Percentiles rank a stretch among this genome's conserved stretches.
These are phyloP conservation scores for Symphodus melops DNA, from an alignment of 2,113 vertebrate genomes.

Conservation along the genomic window DNA sequence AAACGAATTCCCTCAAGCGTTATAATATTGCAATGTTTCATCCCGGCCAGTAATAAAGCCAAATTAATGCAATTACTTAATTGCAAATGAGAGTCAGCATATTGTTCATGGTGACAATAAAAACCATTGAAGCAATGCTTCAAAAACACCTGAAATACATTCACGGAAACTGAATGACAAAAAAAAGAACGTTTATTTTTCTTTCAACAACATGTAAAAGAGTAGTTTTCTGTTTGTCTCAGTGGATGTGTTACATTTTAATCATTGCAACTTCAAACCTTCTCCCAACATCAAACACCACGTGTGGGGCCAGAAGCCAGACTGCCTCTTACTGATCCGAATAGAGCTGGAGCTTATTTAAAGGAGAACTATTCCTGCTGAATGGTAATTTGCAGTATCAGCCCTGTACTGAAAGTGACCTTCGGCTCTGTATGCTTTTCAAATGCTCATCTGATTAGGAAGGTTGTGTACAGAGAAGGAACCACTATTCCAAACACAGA, in stretches of 20 bases:
- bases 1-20: too few relatives aligned
- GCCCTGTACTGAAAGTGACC: conserved; percentile 30
- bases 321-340: conserved; percentile 48
- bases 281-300: conserved; percentile 65
- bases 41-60: too few relatives aligned
- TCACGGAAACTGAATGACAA: not conserved
- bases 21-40: too few relatives aligned
- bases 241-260: conserved; percentile 48
- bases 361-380: conserved; percentile 52
- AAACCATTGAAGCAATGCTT: too few relatives aligned
- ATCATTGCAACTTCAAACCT: conserved; percentile 53
- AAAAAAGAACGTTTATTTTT: not conserved
- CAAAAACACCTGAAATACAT: too few relatives aligned
- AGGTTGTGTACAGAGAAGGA: conserved; percentile 37
- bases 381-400: conserved; percentile 58
- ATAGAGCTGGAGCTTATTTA: conserved; percentile 54
- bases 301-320: conserved; percentile 51
- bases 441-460: conserved; percentile 59
- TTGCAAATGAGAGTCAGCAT: too few relatives aligned
- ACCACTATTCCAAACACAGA: conserved; percentile 26
- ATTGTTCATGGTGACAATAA: too few relatives aligned
- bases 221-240: not conserved
- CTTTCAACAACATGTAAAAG: not conserved
- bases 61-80: too few relatives aligned
- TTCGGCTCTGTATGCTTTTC: conserved; percentile 50